Percentiles rank a stretch among this genome's conserved stretches.
Conservation (phyloP, 2,797 vertebrate genomes). For the Pangasius mekongensis region DNA sequence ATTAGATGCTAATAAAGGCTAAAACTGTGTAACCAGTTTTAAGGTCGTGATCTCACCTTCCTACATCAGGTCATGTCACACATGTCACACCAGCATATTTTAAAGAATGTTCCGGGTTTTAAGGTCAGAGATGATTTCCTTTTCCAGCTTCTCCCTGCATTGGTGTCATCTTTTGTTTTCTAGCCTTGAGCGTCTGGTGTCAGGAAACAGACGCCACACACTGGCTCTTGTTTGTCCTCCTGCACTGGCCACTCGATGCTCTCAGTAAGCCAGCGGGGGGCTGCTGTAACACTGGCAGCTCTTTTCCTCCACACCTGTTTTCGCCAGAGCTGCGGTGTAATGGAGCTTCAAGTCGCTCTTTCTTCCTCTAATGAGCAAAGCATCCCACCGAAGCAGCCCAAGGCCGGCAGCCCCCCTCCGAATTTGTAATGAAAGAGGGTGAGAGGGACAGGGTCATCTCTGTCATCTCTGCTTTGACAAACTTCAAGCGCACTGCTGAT, state of each 20-base stretch:
- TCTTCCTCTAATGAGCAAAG: constrained; percentile 79
- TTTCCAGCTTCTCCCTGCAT: constrained; percentile 31
- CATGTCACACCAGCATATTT: constrained; percentile 31
- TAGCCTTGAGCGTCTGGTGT: constrained; percentile 54
- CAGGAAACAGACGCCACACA: constrained; percentile 60
- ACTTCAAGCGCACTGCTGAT: constrained; percentile 72
- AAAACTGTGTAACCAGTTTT: not conserved
- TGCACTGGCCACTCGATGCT: constrained; percentile 30
- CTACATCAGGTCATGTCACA: constrained; percentile 21
- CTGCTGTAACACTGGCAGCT: constrained; percentile 51
- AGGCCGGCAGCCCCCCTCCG: constrained; percentile 52
- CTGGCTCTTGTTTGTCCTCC: constrained; percentile 54
- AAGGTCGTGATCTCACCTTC: constrained; percentile 39
- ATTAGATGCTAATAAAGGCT: too few species aligned
- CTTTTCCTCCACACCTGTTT: constrained; percentile 53
- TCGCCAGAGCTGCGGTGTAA: constrained; percentile 35
- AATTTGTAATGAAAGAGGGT: constrained; percentile 61
- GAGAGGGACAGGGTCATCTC: constrained; percentile 63
- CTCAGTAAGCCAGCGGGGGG: constrained; percentile 49
- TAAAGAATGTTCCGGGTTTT: constrained; percentile 35
- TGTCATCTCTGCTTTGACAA: constrained; percentile 75
- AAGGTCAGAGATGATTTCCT: constrained; percentile 47
- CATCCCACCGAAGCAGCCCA: constrained; percentile 64
- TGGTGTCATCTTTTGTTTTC: constrained; percentile 55
- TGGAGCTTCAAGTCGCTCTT: constrained; percentile 53